Conservation (phyloP, 2,113 vertebrate genomes). For the Psittacus erithacus region DNA sequence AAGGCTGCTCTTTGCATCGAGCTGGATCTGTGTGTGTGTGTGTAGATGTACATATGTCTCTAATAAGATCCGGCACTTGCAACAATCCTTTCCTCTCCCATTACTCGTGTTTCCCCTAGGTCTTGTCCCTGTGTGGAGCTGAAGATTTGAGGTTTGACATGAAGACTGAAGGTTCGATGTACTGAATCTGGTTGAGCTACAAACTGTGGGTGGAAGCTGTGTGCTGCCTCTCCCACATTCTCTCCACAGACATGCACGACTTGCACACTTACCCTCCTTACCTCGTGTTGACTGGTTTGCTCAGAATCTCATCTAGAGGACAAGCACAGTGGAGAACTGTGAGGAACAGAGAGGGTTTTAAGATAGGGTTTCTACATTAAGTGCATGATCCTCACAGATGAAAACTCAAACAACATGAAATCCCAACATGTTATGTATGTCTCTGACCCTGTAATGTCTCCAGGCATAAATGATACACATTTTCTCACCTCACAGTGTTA, state of each 20-base stretch:
- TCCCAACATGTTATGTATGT: fast-evolving
- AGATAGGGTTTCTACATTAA: background rate
- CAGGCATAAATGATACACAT: background rate
- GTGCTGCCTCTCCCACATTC: background rate
- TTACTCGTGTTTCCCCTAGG: background rate
- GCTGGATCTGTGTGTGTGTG: background rate
- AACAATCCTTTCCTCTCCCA: background rate
- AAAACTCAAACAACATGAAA: background rate
- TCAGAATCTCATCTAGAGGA: background rate
- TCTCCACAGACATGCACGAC: background rate
- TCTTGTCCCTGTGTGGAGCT: background rate
- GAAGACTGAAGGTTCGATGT: background rate
- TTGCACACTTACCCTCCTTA: background rate
- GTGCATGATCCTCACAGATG: background rate
- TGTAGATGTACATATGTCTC: too few relatives aligned
- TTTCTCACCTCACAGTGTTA: background rate
- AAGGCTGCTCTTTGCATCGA: background rate
- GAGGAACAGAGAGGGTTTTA: background rate
- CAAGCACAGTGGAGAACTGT: background rate
- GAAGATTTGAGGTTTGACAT: background rate
- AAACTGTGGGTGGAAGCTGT: background rate
- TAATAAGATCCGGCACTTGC: background rate
- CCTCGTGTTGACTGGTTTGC: background rate
- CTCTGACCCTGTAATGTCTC: background rate
- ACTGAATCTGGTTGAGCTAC: background rate